phyloP scores from a whole-genome alignment of 2,888 invertebrate species.

The Apamea monoglypha region DNA sequence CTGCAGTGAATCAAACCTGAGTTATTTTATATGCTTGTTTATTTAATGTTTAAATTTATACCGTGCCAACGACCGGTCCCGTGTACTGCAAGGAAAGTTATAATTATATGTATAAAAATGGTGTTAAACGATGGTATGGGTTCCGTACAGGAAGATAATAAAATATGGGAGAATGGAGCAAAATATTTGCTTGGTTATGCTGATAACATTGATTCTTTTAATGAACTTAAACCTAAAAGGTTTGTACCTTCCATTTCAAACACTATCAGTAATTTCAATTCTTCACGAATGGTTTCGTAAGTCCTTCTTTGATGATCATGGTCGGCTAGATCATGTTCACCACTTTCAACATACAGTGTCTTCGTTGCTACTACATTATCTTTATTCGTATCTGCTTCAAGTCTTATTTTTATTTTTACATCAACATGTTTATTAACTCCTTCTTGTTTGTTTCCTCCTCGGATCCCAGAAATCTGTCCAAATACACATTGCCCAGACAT shows the following conservation, averaged over 20 bases:
- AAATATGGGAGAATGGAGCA: neutral
- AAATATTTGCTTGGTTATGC: neutral
- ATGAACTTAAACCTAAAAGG: neutral
- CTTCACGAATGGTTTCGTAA: neutral
- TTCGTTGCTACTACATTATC: neutral
- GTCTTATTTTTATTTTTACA: neutral
- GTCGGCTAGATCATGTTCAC: neutral
- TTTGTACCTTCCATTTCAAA: neutral
- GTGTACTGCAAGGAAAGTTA: constrained; percentile 68
- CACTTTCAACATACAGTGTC: neutral
- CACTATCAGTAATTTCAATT: neutral
- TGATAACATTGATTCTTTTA: neutral
- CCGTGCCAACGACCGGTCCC: constrained; percentile 84
- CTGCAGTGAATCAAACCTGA: constrained; percentile 82
- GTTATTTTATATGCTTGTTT: constrained; percentile 87
- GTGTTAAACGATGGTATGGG: constrained; percentile 38
- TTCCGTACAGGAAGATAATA: constrained; percentile 38
- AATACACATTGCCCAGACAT: constrained; percentile 38
- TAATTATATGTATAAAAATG: constrained; percentile 69
- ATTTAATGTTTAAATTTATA: constrained; percentile 89
- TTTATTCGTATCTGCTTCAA: neutral
- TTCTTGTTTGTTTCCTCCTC: neutral
- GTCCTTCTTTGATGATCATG: neutral
- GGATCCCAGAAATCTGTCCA: constrained; percentile 26
- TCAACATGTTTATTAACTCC: neutral